Conservation (phyloP, 2,113 vertebrate genomes). For the Platysternon megacephalum region DNA sequence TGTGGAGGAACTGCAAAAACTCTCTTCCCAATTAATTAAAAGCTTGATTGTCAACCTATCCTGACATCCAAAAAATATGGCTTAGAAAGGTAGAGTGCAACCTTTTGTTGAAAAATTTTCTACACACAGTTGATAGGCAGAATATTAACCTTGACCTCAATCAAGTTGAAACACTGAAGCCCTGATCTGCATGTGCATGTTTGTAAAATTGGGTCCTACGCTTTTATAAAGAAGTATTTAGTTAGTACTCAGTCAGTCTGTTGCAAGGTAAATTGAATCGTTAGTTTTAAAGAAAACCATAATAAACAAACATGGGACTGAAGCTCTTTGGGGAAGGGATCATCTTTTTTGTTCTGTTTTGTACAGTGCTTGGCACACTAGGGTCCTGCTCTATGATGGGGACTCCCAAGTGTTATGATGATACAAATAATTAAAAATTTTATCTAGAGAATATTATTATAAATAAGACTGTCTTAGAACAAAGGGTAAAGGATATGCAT, state of each 20-base stretch:
- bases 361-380: background rate
- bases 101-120: background rate
- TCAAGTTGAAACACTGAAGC: background rate
- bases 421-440: background rate
- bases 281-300: background rate
- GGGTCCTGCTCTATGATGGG: background rate
- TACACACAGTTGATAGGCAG: background rate
- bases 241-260: background rate
- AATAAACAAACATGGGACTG: background rate
- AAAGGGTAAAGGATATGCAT: background rate
- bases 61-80: background rate
- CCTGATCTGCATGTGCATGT: background rate
- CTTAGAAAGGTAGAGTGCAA: background rate
- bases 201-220: background rate
- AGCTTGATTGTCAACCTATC: background rate
- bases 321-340: background rate
- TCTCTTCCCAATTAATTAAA: background rate
- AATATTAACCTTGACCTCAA: background rate
- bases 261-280: background rate
- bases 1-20: slow-evolving; percentile 1
- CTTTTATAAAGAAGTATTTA: background rate
- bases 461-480: background rate
- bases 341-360: background rate
- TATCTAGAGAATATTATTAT: background rate
- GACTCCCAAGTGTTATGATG: background rate